Percentiles rank a stretch among this genome's conserved stretches.
These are phyloP conservation scores for Nibea albiflora DNA, from an alignment of 2,113 vertebrate genomes.

Conservation along the genomic window DNA sequence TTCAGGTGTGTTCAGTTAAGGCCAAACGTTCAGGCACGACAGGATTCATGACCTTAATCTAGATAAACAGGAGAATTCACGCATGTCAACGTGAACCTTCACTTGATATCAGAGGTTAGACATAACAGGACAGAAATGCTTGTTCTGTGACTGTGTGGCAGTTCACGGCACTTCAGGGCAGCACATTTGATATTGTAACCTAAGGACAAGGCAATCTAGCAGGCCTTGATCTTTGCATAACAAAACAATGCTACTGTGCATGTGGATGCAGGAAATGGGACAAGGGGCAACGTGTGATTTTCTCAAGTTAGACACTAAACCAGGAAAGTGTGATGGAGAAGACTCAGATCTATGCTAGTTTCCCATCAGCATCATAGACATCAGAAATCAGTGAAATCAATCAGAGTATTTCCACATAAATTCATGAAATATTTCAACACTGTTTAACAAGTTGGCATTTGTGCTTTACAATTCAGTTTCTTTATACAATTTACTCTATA, in stretches of 20 bases:
- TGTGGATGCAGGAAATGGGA: not conserved
- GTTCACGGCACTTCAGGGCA: too few species aligned
- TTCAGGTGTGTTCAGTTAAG: not conserved
- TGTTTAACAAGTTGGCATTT: not conserved
- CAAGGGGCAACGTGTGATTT: not conserved
- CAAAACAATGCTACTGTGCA: not conserved
- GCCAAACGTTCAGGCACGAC: too few species aligned
- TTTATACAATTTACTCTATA: not conserved
- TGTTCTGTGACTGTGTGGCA: not conserved
- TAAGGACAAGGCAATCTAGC: not conserved
- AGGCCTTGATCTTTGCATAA: not conserved
- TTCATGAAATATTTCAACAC: not conserved
- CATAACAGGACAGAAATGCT: not conserved
- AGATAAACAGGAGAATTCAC: not conserved
- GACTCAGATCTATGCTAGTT: not conserved
- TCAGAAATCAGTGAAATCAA: not conserved
- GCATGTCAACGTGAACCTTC: conserved; percentile 25
- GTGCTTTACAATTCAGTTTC: not conserved
- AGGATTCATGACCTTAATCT: conserved; percentile 4
- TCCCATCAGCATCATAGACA: not conserved
- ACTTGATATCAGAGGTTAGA: conserved; percentile 14
- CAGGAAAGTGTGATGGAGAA: not conserved
- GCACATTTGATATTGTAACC: not conserved
- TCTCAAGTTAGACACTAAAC: not conserved
- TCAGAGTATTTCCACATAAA: not conserved